Evolutionary conservation across 2,113 vertebrate genomes (phyloP).

Genomic region (Coptodon bakossiorum): DNA sequence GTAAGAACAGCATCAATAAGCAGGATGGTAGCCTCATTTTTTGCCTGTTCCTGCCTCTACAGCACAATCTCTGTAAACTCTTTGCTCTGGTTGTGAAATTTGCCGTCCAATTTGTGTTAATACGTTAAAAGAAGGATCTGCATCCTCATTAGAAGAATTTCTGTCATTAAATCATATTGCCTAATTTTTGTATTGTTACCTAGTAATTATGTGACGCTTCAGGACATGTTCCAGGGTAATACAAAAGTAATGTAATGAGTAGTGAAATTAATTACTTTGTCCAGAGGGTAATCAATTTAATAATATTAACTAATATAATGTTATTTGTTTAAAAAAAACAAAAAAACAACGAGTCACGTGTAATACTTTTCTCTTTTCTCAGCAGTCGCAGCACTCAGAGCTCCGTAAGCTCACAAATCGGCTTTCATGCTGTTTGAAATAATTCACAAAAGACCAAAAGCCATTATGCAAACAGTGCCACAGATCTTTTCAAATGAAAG

Average conservation of each 20-base stretch:
- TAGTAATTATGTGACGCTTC: neutral
- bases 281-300: neutral
- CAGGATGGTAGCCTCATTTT: neutral
- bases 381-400: rapidly evolving
- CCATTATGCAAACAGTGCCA: neutral
- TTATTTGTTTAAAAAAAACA: neutral
- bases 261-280: neutral
- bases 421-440: neutral
- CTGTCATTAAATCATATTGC: neutral
- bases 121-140: neutral
- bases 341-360: neutral
- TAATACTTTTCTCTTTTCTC: neutral
- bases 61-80: neutral
- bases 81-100: neutral
- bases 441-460: neutral
- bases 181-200: neutral
- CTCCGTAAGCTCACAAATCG: neutral
- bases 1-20: neutral
- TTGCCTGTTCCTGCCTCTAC: neutral
- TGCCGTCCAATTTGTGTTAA: neutral
- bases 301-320: neutral
- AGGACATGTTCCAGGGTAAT: neutral
- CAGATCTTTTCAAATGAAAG: neutral
- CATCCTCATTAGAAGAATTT: neutral
- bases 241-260: rapidly evolving